These are phyloP conservation scores for Acrossocheilus fasciatus DNA, from an alignment of 2,797 vertebrate species.

Conservation along the genomic window DNA sequence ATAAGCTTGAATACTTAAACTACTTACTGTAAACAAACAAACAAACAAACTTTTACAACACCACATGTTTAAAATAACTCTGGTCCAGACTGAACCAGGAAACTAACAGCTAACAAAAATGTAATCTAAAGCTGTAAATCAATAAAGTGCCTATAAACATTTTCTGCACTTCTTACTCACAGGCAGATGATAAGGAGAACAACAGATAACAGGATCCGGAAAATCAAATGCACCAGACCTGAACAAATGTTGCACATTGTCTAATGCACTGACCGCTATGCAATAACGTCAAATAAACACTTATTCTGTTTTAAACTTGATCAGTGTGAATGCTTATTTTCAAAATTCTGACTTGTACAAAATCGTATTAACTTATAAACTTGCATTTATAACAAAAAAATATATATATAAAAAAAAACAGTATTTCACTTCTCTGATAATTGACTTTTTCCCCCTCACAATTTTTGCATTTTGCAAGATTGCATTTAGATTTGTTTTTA, in stretches of 20 bases:
- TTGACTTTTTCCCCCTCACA: neutral
- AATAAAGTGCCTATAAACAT: neutral
- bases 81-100: neutral
- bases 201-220: neutral
- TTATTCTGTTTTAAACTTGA: neutral
- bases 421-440: neutral
- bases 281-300: neutral
- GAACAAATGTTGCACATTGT: neutral
- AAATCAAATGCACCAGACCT: slow-evolving; percentile 5
- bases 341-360: neutral
- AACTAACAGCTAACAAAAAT: neutral
- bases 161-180: neutral
- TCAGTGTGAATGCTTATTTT: neutral
- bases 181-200: slow-evolving; percentile 14
- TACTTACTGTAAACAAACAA: slow-evolving; percentile 3
- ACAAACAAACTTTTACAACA: slow-evolving; percentile 3
- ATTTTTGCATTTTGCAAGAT: no score
- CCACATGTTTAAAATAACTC: neutral
- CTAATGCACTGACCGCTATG: neutral
- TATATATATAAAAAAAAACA: neutral
- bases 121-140: neutral
- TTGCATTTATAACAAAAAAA: neutral
- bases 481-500: neutral
- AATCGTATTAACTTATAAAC: neutral
- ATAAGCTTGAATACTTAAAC: neutral